These are phyloP conservation scores for Anoplopoma fimbria DNA, from an alignment of 2,113 vertebrate species.

Conservation along the genomic window DNA sequence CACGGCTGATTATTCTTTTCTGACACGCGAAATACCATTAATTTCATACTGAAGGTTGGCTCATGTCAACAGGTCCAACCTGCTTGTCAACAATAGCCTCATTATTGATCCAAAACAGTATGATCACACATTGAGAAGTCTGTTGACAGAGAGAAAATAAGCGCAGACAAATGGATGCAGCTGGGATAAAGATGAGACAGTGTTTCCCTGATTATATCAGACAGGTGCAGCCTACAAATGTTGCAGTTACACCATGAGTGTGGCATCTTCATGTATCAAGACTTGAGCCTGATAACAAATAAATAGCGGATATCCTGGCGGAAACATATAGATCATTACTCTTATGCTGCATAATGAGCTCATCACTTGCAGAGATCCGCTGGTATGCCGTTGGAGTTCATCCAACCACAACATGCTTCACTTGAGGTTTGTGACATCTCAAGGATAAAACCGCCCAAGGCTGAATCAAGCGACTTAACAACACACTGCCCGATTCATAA, in stretches of 20 bases:
- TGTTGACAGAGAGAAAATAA: neutral
- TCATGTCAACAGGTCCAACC: neutral
- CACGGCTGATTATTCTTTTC: neutral
- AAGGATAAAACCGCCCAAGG: constrained; percentile 58
- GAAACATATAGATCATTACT: constrained; percentile 28
- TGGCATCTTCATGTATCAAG: neutral
- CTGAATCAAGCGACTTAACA: constrained; percentile 64
- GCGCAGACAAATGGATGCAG: constrained; percentile 10
- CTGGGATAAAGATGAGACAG: constrained; percentile 5
- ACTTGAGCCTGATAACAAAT: constrained; percentile 23
- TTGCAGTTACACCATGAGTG: neutral
- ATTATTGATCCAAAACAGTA: constrained; percentile 24
- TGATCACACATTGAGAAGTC: neutral
- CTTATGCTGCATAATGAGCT: constrained; percentile 20
- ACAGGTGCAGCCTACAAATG: constrained; percentile 41
- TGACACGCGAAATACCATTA: neutral
- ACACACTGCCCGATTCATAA: constrained; percentile 71
- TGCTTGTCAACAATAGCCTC: constrained; percentile 31
- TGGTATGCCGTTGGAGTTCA: constrained; percentile 26
- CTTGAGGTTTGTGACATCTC: constrained; percentile 66
- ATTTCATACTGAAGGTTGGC: neutral
- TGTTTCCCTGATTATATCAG: constrained; percentile 11
- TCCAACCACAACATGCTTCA: constrained; percentile 67
- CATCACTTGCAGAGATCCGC: constrained; percentile 27
- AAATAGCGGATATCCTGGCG: neutral